These are phyloP conservation scores for Cecidostiba fungosa DNA, from an alignment of 2,888 invertebrate genomes.

Conservation along the genomic window DNA sequence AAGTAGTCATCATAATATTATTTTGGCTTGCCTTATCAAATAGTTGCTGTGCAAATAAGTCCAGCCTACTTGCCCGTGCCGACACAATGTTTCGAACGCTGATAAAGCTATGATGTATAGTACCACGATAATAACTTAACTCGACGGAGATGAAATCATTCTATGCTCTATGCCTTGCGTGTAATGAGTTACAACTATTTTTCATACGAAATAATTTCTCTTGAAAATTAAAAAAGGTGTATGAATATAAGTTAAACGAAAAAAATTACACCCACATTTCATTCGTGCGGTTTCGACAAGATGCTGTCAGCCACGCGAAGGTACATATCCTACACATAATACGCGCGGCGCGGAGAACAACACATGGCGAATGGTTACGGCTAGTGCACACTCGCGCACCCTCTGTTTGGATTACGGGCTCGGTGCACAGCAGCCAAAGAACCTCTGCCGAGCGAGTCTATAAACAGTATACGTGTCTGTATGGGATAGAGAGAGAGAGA, in stretches of 20 bases:
- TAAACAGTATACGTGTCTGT: constrained; percentile 69
- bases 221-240: not conserved
- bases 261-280: not conserved
- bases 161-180: too few species aligned
- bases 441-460: constrained; percentile 69
- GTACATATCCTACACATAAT: constrained; percentile 1
- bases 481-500: constrained; percentile 56
- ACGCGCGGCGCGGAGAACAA: not conserved
- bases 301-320: not conserved
- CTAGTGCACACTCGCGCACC: constrained; percentile 71
- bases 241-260: not conserved
- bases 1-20: not conserved
- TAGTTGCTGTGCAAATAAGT: not conserved
- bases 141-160: too few species aligned
- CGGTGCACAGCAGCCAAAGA: constrained; percentile 65
- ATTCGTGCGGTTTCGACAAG: not conserved
- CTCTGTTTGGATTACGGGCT: constrained; percentile 77
- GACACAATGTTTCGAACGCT: too few species aligned
- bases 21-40: not conserved
- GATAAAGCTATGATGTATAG: too few species aligned
- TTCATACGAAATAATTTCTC: not conserved
- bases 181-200: too few species aligned
- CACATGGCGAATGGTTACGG: constrained; percentile 77
- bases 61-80: too few species aligned
- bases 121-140: too few species aligned